These are phyloP conservation scores for Monoplex corrugatus DNA, from an alignment of 2,888 invertebrate genomes.

Conservation along the genomic window DNA sequence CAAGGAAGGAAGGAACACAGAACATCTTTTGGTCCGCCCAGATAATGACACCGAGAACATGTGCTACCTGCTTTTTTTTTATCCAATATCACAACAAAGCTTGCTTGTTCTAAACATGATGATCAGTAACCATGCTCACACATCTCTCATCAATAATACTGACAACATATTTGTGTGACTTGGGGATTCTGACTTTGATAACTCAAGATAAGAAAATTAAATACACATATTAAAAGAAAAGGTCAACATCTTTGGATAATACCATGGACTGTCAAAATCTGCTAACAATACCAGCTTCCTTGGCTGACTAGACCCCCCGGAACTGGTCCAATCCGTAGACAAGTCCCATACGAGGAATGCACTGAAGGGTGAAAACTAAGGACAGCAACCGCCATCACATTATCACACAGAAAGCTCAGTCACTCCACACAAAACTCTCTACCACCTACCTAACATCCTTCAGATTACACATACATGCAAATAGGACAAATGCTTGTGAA, in stretches of 20 bases:
- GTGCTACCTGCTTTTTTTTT: constrained; percentile 33
- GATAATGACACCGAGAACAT: not conserved
- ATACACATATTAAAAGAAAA: no score
- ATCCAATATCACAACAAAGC: constrained; percentile 40
- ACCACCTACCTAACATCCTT: not conserved
- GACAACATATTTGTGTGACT: constrained; percentile 14
- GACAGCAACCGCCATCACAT: no score
- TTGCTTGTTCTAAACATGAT: constrained; percentile 6
- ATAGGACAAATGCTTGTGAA: constrained; percentile 16
- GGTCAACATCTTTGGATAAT: not conserved
- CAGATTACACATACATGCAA: no score
- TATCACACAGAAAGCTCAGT: constrained; percentile 17
- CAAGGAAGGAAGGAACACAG: not conserved
- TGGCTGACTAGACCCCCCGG: constrained; percentile 34
- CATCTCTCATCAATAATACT: constrained; percentile 41
- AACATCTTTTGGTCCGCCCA: constrained; percentile 45
- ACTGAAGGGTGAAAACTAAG: constrained; percentile 26
- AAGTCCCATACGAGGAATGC: constrained; percentile 41
- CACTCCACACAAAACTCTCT: not conserved
- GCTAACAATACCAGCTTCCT: not conserved
- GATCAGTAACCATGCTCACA: not conserved
- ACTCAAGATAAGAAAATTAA: no score
- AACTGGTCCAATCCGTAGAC: not conserved
- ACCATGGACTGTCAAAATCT: no score
- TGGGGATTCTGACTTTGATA: not conserved